phyloP scores from a whole-genome alignment of 1,140 invertebrate genomes.

The Apolygus lucorum region DNA sequence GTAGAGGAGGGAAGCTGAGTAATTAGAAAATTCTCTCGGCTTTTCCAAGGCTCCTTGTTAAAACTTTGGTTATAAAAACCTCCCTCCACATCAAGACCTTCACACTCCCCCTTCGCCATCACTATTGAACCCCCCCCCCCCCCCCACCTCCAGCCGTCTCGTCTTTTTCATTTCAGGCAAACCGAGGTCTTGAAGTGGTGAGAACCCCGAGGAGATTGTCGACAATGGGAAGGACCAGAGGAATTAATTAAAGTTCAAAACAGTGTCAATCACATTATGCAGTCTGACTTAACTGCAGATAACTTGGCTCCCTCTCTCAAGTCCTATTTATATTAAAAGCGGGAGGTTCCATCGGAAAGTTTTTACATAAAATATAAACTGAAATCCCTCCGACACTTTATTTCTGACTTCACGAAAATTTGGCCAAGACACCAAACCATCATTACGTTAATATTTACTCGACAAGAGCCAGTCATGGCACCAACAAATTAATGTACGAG shows the following conservation, averaged over 20 bases:
- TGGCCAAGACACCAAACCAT: not conserved
- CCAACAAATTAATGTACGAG: too few relatives aligned
- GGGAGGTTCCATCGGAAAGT: not conserved
- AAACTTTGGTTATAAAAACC: conserved; percentile 19
- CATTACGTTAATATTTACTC: too few relatives aligned
- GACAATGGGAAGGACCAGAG: conserved; percentile 12
- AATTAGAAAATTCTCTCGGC: conserved; percentile 17
- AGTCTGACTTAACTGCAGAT: conserved; percentile 21
- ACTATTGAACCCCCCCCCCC: not conserved
- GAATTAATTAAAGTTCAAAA: conserved; percentile 24
- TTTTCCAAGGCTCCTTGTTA: conserved; percentile 8
- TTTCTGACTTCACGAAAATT: not conserved
- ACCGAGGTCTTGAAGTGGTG: not conserved
- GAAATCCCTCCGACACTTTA: not conserved
- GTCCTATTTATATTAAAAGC: conserved; percentile 18
- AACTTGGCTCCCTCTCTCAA: not conserved
- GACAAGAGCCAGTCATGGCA: too few relatives aligned
- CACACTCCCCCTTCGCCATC: not conserved
- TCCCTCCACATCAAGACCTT: not conserved
- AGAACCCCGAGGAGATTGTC: too few relatives aligned
- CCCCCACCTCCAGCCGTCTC: too few relatives aligned
- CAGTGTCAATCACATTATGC: conserved; percentile 24
- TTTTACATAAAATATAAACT: not conserved
- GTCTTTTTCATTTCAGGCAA: not conserved
- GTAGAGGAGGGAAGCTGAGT: not conserved